phyloP scores from a whole-genome alignment of 2,113 vertebrate genomes.

The Nycticebus coucang region DNA sequence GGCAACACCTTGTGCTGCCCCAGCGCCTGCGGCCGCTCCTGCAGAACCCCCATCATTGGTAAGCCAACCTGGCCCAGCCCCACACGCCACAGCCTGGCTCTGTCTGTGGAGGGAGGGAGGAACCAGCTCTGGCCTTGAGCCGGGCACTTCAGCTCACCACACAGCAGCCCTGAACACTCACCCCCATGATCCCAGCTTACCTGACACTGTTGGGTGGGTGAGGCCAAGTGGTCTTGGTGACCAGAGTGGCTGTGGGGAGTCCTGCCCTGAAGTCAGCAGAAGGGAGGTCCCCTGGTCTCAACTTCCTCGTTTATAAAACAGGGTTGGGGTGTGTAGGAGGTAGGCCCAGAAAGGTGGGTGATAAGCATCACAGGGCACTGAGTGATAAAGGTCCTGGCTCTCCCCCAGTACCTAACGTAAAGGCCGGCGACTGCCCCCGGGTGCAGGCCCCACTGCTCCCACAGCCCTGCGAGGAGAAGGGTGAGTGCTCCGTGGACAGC shows the following conservation, averaged over 20 bases:
- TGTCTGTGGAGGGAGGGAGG: neutral
- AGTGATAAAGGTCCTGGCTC: neutral
- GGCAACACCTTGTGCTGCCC: neutral
- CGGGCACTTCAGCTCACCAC: neutral
- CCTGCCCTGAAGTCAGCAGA: neutral
- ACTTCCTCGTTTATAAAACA: neutral
- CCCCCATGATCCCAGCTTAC: fast-evolving
- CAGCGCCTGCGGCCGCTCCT: neutral
- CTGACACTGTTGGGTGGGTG: no score
- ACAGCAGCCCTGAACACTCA: neutral
- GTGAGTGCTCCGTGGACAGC: neutral
- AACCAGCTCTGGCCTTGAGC: neutral
- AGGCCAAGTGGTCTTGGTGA: neutral
- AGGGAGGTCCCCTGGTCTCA: neutral
- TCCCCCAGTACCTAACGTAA: neutral
- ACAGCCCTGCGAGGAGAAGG: fast-evolving
- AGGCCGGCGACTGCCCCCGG: neutral
- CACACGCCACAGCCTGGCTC: neutral
- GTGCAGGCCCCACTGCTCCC: fast-evolving
- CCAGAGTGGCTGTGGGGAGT: neutral
- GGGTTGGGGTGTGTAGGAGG: neutral
- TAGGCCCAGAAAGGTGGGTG: neutral
- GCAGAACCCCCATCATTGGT: neutral
- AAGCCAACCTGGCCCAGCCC: fast-evolving
- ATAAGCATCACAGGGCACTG: neutral